A percentile compares a stretch with the other conserved stretches of the same genome.
These are phyloP conservation scores for Phylloscopus collybita DNA, from an alignment of 2,797 vertebrate species.

Conservation along the genomic window DNA sequence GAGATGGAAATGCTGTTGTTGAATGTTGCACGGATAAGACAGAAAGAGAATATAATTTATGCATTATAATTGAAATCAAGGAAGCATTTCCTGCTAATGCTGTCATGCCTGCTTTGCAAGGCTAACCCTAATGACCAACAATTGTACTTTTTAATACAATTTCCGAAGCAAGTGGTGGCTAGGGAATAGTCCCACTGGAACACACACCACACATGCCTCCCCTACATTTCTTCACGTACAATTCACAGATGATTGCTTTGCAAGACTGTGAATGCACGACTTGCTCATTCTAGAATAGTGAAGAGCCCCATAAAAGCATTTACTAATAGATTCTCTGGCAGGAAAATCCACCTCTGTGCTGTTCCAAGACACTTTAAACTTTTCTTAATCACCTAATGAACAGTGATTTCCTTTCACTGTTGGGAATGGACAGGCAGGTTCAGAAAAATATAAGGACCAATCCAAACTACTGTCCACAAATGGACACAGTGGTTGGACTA, in stretches of 20 bases:
- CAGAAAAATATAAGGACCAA: neutral
- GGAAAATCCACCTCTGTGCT: conserved; percentile 28
- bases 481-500: neutral
- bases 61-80: conserved; percentile 61
- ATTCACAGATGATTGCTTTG: conserved; percentile 48
- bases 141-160: conserved; percentile 60
- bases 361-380: conserved; percentile 33
- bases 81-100: conserved; percentile 64
- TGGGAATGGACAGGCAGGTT: neutral
- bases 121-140: conserved; percentile 69
- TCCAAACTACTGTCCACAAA: neutral
- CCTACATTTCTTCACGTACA: conserved; percentile 29
- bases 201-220: conserved; percentile 25
- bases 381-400: conserved; percentile 44
- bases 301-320: conserved; percentile 51
- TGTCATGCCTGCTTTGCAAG: conserved; percentile 48
- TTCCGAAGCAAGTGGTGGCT: conserved; percentile 15
- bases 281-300: conserved; percentile 19
- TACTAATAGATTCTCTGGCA: conserved; percentile 57
- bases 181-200: conserved; percentile 33
- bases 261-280: neutral
- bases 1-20: conserved; percentile 12
- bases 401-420: neutral
- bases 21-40: conserved; percentile 24
- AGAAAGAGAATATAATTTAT: conserved; percentile 50